Conservation (phyloP, 2,888 invertebrate species). For the Pseudococcus jackbeardsleyi region DNA sequence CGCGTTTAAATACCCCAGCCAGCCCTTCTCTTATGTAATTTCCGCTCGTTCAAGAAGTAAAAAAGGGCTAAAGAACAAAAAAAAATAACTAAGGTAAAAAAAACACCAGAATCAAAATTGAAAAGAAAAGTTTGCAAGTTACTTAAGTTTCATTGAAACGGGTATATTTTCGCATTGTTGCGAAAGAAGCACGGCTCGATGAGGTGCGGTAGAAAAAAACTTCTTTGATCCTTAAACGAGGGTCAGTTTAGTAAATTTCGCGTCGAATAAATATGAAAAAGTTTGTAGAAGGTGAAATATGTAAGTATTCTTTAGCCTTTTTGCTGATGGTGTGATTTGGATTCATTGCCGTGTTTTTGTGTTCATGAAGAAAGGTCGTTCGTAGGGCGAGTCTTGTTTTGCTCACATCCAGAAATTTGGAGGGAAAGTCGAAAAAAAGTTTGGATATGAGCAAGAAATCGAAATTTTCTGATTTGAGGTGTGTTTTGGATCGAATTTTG, state of each 20-base stretch:
- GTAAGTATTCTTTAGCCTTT: too few relatives aligned
- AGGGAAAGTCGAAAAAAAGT: too few relatives aligned
- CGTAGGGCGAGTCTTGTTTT: too few relatives aligned
- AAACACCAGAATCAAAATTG: background rate
- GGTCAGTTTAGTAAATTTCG: slow-evolving; percentile 6
- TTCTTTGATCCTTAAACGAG: background rate
- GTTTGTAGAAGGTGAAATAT: background rate
- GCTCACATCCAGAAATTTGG: too few relatives aligned
- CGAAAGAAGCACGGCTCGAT: background rate
- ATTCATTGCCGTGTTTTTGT: too few relatives aligned
- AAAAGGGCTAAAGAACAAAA: background rate
- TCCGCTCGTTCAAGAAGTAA: background rate
- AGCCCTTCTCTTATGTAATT: background rate
- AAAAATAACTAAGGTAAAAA: too few relatives aligned
- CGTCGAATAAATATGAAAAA: background rate
- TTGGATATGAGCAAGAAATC: too few relatives aligned
- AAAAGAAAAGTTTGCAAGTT: slow-evolving; percentile 14
- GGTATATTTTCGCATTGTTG: background rate
- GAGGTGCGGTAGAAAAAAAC: background rate
- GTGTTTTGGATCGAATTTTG: too few relatives aligned
- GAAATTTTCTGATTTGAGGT: too few relatives aligned
- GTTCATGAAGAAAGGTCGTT: too few relatives aligned
- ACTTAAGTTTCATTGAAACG: background rate
- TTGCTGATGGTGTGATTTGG: too few relatives aligned
- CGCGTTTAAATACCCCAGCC: background rate